A percentile compares a stretch with the other conserved stretches of the same genome.
Evolutionary conservation across 2,797 vertebrate species (phyloP).

Genomic region (Bovichtus variegatus): DNA sequence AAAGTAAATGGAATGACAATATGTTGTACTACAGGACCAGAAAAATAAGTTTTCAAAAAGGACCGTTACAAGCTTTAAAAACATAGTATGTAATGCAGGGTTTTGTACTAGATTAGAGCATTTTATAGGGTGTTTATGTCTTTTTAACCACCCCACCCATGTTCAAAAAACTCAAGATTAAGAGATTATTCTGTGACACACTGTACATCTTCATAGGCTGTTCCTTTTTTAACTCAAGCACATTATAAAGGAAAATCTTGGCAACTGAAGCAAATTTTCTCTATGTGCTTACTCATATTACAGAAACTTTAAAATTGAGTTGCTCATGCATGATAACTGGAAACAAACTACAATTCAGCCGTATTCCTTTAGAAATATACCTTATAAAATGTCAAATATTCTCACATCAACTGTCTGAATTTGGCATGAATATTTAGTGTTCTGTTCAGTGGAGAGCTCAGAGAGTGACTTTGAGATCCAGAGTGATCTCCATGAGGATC

Average conservation of each 20-base stretch:
- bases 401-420: not conserved
- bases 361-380: not conserved
- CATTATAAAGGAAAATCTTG: not conserved
- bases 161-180: not conserved
- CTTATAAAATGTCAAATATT: not conserved
- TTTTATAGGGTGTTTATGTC: not conserved
- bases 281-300: not conserved
- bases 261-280: not conserved
- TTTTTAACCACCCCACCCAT: not conserved
- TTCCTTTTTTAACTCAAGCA: slow-evolving; percentile 4
- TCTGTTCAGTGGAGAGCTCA: not conserved
- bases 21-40: not conserved
- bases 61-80: not conserved
- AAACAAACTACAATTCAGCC: not conserved
- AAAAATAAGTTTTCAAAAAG: not conserved
- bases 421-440: not conserved
- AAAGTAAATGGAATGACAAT: not conserved
- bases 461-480: slow-evolving; percentile 14
- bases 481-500: slow-evolving; percentile 32
- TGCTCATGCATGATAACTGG: not conserved
- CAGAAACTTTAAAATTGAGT: not conserved
- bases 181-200: slow-evolving; percentile 21
- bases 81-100: not conserved
- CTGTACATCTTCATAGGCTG: not conserved
- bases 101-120: too few species aligned